Conservation (phyloP, 2,797 vertebrate species). For the Tapera naevia region DNA sequence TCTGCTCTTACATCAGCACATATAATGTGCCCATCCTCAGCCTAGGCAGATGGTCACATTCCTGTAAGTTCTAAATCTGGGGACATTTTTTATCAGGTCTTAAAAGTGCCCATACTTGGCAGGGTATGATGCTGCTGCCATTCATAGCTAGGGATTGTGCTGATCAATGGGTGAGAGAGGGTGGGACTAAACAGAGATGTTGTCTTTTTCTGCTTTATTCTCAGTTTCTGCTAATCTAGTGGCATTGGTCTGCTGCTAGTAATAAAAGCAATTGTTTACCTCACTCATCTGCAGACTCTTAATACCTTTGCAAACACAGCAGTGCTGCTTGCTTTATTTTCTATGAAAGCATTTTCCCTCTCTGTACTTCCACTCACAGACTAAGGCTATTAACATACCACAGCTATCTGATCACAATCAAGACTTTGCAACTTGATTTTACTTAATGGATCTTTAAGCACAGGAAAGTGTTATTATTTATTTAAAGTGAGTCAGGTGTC, state of each 20-base stretch:
- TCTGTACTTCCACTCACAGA: conserved; percentile 5
- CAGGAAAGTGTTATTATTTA: conserved; percentile 1
- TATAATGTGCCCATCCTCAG: neutral
- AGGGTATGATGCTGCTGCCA: neutral
- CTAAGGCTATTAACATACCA: neutral
- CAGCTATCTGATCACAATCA: conserved; percentile 21
- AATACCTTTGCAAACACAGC: conserved; percentile 16
- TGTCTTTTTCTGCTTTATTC: neutral
- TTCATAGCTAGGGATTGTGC: neutral
- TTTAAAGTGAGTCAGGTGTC: conserved; percentile 1
- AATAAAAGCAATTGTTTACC: conserved; percentile 40
- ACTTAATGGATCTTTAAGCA: conserved; percentile 25
- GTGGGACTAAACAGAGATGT: neutral
- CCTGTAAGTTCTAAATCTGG: neutral
- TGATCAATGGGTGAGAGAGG: neutral
- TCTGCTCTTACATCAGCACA: neutral
- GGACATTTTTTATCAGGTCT: neutral
- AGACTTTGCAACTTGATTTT: conserved; percentile 19
- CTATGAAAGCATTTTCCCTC: neutral
- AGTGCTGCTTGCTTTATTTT: conserved; percentile 16
- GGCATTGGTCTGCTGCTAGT: conserved; percentile 42
- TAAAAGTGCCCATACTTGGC: neutral
- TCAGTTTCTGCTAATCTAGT: neutral
- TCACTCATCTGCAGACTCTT: neutral
- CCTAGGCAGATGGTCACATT: neutral